Evolutionary conservation across 1,140 invertebrate species (phyloP).

Genomic region (Diorhabda sublineata): DNA sequence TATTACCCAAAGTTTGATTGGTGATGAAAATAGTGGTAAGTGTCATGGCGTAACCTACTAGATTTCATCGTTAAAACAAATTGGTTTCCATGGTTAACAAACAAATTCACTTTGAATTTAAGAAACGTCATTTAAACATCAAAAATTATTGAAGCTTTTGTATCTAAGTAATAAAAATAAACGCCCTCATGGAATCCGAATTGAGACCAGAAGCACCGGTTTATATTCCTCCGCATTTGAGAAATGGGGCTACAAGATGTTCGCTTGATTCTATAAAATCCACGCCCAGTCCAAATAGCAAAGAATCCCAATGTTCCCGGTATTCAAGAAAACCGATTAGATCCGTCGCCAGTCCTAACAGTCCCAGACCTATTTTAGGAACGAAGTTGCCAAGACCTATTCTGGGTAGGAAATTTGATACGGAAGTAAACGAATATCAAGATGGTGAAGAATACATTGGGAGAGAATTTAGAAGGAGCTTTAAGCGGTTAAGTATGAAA

Average conservation of each 20-base stretch:
- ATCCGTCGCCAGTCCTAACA: slow-evolving; percentile 19
- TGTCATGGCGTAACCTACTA: too few relatives aligned
- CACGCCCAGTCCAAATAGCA: background rate
- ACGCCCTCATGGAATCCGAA: slow-evolving; percentile 24
- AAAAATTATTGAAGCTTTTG: background rate
- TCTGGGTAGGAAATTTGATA: slow-evolving; percentile 35
- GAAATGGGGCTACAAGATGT: slow-evolving; percentile 16
- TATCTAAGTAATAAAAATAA: background rate
- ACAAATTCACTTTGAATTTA: background rate
- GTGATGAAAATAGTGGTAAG: too few relatives aligned
- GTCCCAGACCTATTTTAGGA: slow-evolving; percentile 40
- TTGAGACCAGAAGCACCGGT: slow-evolving; percentile 35
- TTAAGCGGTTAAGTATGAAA: slow-evolving; percentile 11
- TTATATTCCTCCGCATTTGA: slow-evolving; percentile 28
- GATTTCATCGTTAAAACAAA: too few relatives aligned
- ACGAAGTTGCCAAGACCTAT: slow-evolving; percentile 38
- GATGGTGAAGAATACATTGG: slow-evolving; percentile 33
- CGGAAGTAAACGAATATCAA: slow-evolving; percentile 19
- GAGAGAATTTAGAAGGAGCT: slow-evolving; percentile 36
- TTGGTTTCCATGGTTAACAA: slow-evolving; percentile 2
- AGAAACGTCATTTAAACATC: slow-evolving; percentile 14
- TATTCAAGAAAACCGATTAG: slow-evolving; percentile 39
- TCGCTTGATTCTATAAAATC: slow-evolving; percentile 9
- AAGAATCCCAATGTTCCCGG: slow-evolving; percentile 34
- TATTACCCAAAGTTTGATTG: too few relatives aligned